Base-by-base conservation (phyloP, 1,140 invertebrate species). In the Caerostris extrusa region DNA sequence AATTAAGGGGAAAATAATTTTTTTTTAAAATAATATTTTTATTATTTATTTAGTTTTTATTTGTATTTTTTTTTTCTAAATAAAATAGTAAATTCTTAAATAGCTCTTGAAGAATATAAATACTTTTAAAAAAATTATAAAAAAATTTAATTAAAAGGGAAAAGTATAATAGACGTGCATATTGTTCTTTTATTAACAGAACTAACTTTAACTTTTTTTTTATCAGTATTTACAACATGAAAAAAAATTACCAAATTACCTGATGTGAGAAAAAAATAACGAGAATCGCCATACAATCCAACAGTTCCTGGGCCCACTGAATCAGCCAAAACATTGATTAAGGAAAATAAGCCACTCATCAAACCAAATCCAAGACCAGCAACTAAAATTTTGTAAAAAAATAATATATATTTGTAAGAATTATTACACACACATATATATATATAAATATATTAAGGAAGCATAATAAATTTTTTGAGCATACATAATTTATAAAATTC, bases 311-410 rank as follows among this genome's bases (percentile, higher is more conserved):
- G 99, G 17, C 99, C 99, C 56, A 97, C 97, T 89, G 98, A 97
- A 96, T 99, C 99, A 61, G 99, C 98, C 12, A 99, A 96, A 0
- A 99, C 98, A 96, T 99, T 99, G 2, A 99, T 97, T 58, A 99
- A 95, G 0, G 99, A 98, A 96, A 99, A 99, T 61, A 98, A 97
- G 67, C 98, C 99, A 96, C 98, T 98, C 96, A 99, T 99, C 3
- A 98, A 96, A 56, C 99, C 99, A 96, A 99, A 99, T 12, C 99
- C 99, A 55, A 99, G 96, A 7, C 99, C 99, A 83, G 98, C 98
- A 3, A 99, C 97, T 97, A 95, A 12, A 95, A 89, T 50, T 90
- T 83, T 34, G 34, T 34, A 34, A 1, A 2, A 34, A 34, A 34
- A 34, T 34, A 34, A 34, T 34, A 34, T 34, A 34, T 34, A 34